A percentile compares a stretch with the other conserved stretches of the same genome.
Conservation (phyloP, 1,140 invertebrate species). For the Theocolax elegans region DNA sequence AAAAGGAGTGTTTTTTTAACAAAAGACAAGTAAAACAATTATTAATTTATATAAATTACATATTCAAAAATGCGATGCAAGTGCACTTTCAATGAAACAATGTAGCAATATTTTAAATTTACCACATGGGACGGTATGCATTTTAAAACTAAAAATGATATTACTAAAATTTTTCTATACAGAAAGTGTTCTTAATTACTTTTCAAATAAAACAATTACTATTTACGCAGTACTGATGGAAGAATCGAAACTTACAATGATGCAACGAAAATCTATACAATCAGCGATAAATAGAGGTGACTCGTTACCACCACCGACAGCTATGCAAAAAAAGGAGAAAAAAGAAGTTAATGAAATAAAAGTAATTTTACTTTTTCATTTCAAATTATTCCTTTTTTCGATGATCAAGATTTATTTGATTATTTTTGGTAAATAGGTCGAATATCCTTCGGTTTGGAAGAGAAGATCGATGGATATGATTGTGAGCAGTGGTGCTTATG, state of each 20-base stretch:
- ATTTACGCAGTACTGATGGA: conserved; percentile 69
- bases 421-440: conserved; percentile 9
- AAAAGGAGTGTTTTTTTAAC: too few relatives aligned
- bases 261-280: conserved; percentile 62
- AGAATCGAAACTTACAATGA: conserved; percentile 65
- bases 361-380: conserved; percentile 36
- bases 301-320: conserved; percentile 49
- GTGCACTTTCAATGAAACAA: too few relatives aligned
- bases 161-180: too few relatives aligned
- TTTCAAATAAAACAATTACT: too few relatives aligned
- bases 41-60: too few relatives aligned
- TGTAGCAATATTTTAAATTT: too few relatives aligned
- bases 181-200: too few relatives aligned
- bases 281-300: conserved; percentile 60
- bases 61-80: too few relatives aligned
- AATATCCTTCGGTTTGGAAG: conserved; percentile 46
- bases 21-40: too few relatives aligned
- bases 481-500: conserved; percentile 57
- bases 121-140: too few relatives aligned
- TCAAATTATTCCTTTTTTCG: background rate
- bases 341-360: conserved; percentile 35
- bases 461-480: conserved; percentile 52
- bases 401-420: background rate
- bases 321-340: conserved; percentile 20
- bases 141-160: too few relatives aligned